Conservation (phyloP, 2,888 invertebrate species). For the Epicampocera succincta region DNA sequence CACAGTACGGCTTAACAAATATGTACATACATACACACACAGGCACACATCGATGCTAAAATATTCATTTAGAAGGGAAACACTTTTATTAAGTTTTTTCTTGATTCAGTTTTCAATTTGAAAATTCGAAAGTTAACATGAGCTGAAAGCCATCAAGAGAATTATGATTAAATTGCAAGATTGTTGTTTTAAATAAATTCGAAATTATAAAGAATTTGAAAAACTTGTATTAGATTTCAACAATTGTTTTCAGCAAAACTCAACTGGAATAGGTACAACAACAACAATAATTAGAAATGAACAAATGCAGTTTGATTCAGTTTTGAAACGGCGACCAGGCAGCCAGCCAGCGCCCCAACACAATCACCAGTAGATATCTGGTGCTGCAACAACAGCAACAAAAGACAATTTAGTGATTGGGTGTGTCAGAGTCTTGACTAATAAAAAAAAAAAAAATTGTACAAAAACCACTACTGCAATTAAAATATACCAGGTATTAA, state of each 20-base stretch:
- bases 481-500: slow-evolving; percentile 35
- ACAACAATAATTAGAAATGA: slow-evolving; percentile 34
- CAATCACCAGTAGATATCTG: slow-evolving; percentile 40
- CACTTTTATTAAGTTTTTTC: slow-evolving; percentile 1
- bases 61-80: slow-evolving; percentile 49
- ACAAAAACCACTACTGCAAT: slow-evolving; percentile 16
- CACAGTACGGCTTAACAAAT: slow-evolving; percentile 33
- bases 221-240: slow-evolving; percentile 55
- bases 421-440: slow-evolving; percentile 57
- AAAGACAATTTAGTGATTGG: slow-evolving; percentile 45
- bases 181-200: slow-evolving; percentile 34
- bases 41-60: slow-evolving; percentile 24
- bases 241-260: slow-evolving; percentile 62
- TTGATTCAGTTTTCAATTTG: slow-evolving; percentile 31
- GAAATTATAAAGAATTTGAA: slow-evolving; percentile 33
- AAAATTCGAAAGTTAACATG: slow-evolving; percentile 55
- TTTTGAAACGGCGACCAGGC: slow-evolving; percentile 15
- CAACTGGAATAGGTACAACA: slow-evolving; percentile 17
- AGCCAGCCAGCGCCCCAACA: slow-evolving; percentile 48
- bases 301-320: slow-evolving; percentile 41
- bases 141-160: slow-evolving; percentile 39
- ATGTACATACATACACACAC: no score
- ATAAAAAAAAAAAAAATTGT: slow-evolving; percentile 29
- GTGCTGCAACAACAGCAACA: slow-evolving; percentile 2
- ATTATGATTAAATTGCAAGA: slow-evolving; percentile 56